Evolutionary conservation across 2,113 vertebrate genomes (phyloP), one percentile per base, ranked within the genome.

Genomic region (Phylloscopus whistleri): DNA sequence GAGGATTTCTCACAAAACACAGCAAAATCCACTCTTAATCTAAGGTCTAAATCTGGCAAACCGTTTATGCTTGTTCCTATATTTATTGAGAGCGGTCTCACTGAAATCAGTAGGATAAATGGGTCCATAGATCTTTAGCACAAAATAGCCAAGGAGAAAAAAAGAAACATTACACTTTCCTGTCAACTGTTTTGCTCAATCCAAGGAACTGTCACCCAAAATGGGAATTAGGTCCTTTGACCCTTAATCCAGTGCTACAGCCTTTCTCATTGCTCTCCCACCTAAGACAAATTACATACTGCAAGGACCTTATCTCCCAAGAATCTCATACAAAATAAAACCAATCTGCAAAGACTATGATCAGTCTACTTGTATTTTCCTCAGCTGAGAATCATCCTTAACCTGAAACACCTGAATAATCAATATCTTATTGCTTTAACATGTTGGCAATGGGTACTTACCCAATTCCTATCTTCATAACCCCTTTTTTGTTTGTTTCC

Each of bases 21-120:
- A 87, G 52, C 6, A 85, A 79, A 72, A 0, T 13, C 11, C 8
- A 44, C 24, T 59, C 81, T 55, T 60, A 94, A 73, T 33, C 12
- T 62, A 53, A 66, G 41, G 20, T 72, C 66, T 87, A 84, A 87
- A 66, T 69, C 66, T 64, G 35, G 37, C 10, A 70, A 92, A 67
- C 9, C 39, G 30, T 72, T 91, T 84, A 53, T 79, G 14, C 30
- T 68, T 56, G 8, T 68, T 75, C 31, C 73, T 89, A 3, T 69
- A 79, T 73, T 85, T 93, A 83, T 39, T 73, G 44, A 1, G 8
- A 51, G 37, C 28, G 20, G 53, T 69, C 21, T 72, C 30, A 49
- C 24, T 39, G 53, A 88, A 86, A 86, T 86, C 63, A 84, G 77
- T 78, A 53, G 70, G 69, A 89, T 72, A 89, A 96, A 94, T 75